Evolutionary conservation across 1,140 invertebrate species (phyloP), one percentile per base, ranked within the genome.

Genomic region (Eumeta japonica): DNA sequence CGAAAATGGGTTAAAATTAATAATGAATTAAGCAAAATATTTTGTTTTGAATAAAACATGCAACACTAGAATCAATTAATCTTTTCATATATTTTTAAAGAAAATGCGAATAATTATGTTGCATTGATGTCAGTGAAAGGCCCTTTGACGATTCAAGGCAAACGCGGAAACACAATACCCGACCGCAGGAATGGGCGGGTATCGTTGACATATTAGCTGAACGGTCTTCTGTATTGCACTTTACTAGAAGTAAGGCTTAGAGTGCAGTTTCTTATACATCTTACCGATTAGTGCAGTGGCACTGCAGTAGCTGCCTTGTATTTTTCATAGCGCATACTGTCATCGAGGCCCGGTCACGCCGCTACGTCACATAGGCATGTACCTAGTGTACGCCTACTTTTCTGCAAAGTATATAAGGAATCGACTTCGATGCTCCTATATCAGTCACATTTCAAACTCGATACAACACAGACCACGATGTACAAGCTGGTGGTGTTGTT

Each of bases 401-500:
- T 39, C 32, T 28, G 41, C 38, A 29, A 46, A 44, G 54, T 71
- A 67, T 71, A 71, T 48, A 71, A 67, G 52, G 46, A 52, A 39
- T 37, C 43, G 29, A 11, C 37, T 41, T 41, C 41, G 16, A 42
- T 45, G 51, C 46, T 43, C 43, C 44, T 38, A 36, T 37, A 50
- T 52, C 64, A 71, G 66, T 68, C 44, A 44, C 42, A 51, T 45
- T 46, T 41, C 45, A 43, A 45, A 43, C 46, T 49, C 45, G 57
- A 51, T 58, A 55, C 61, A 67, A 61, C 58, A 62, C 63, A 72
- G 57, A 77, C 62, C 58, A 76, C 66, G 58, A 79, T 79, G 77
- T 75, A 70, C 62, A 78, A 76, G 64, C 62, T 78, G 75, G 79
- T 81, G 74, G 79, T 81, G 73, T 79, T 81, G 75, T 77, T 62